Conservation (phyloP, 2,888 invertebrate species). For the Agonopterix heracliana region DNA sequence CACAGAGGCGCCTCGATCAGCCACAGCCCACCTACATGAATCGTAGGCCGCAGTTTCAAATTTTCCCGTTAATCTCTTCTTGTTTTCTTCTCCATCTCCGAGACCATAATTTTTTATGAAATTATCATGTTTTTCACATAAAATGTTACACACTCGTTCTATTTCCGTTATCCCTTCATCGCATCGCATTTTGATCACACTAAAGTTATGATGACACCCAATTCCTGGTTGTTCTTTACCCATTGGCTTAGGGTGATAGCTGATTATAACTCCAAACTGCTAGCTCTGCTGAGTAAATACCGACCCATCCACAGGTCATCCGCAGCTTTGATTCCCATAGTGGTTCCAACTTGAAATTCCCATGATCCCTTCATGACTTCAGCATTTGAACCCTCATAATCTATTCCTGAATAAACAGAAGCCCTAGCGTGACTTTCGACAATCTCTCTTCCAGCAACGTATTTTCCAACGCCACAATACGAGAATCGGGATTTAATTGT, state of each 20-base stretch:
- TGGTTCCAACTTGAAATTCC: slow-evolving; percentile 95
- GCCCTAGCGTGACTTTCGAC: slow-evolving; percentile 91
- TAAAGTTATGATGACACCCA: slow-evolving; percentile 94
- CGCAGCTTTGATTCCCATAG: slow-evolving; percentile 87
- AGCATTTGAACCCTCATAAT: slow-evolving; percentile 95
- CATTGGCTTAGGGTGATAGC: slow-evolving; percentile 83
- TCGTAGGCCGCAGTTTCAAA: slow-evolving; percentile 97
- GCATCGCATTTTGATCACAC: slow-evolving; percentile 88
- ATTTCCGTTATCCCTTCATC: slow-evolving; percentile 84
- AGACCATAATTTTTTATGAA: slow-evolving; percentile 94
- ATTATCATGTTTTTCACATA: slow-evolving; percentile 61
- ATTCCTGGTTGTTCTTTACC: slow-evolving; percentile 91
- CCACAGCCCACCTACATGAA: slow-evolving; percentile 90
- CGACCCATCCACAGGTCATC: slow-evolving; percentile 93
- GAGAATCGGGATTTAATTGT: slow-evolving; percentile 84
- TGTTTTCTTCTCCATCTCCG: slow-evolving; percentile 95
- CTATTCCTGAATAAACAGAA: slow-evolving; percentile 94
- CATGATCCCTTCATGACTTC: slow-evolving; percentile 98
- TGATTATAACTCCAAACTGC: slow-evolving; percentile 86
- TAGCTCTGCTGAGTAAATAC: slow-evolving; percentile 86
- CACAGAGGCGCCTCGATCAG: slow-evolving; percentile 93
- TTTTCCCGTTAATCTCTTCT: slow-evolving; percentile 92
- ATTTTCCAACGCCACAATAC: slow-evolving; percentile 97
- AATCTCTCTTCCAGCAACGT: slow-evolving; percentile 94
- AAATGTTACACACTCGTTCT: slow-evolving; percentile 90